Evolutionary conservation across 2,797 vertebrate genomes (phyloP), one percentile per base, ranked within the genome.

Genomic region (Remorina albescens): DNA sequence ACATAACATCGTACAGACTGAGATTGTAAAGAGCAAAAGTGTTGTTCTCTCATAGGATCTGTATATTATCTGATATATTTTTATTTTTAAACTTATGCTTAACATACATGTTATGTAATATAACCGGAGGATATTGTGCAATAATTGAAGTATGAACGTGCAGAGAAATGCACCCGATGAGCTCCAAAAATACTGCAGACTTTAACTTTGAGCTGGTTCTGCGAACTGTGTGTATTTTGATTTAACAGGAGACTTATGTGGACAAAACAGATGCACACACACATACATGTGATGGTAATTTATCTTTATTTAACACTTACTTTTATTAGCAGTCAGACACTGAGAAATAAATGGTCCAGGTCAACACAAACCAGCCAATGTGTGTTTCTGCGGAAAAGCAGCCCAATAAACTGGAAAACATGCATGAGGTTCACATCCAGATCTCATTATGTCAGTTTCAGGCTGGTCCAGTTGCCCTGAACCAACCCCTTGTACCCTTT

Each of bases 251-350:
- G 1, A 70, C 41, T 64, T 60, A 41, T 67, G 37, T 49, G 19
- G 47, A 54, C 2, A 1, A 69, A 81, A 66, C 55, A 57, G 32
- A 83, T 51, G 56, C 32, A 65, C 37, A 36, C 10, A 76, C 46
- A 61, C 21, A 47, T 23, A 58, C 59, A 74, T 19, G 9, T 28
- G 47, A 50, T 1, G 11, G 70, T 54, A 36, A 44, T 80, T 60
- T 41, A 50, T 56, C 56, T 71, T 78, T 81, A 67, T 83, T 85
- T 79, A 66, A 68, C 50, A 56, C 57, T 34, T 66, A 42, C 76
- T 82, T 87, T 82, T 80, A 80, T 84, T 86, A 75, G 80, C 62
- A 76, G 83, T 61, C 74, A 82, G 76, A 90, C 79, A 81, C n/a
- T 23, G 26, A 46, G 67, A 81, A 86, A 78, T 74, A 80, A 75